Percentiles rank a stretch among this genome's conserved stretches.
These are phyloP conservation scores for Seira ritae DNA, from an alignment of 2,888 invertebrate genomes.

Conservation along the genomic window DNA sequence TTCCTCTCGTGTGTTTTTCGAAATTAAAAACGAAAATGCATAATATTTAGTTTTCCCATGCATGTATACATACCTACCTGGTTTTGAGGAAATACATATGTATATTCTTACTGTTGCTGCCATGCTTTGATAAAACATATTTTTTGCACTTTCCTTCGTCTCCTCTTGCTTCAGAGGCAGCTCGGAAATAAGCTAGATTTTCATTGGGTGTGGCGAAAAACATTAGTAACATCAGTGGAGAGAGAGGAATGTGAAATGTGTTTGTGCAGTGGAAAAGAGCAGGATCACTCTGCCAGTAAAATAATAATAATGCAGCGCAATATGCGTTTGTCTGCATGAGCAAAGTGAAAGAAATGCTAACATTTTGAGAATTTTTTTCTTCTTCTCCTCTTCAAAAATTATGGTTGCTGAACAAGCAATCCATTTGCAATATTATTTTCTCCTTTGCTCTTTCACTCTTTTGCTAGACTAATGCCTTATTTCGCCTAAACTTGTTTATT, in stretches of 20 bases:
- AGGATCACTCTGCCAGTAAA: not conserved
- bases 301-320: no score
- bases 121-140: no score
- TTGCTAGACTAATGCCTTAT: not conserved
- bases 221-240: constrained; percentile 14
- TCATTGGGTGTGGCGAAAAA: constrained; percentile 38
- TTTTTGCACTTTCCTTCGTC: not conserved
- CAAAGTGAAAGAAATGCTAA: not conserved
- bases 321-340: not conserved
- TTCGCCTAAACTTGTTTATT: not conserved
- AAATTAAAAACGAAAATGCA: no score
- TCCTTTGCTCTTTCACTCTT: not conserved
- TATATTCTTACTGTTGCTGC: no score
- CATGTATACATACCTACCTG: not conserved
- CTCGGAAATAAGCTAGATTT: not conserved
- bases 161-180: not conserved
- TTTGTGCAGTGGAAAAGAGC: not conserved
- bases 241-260: not conserved
- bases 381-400: not conserved
- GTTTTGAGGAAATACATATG: no score
- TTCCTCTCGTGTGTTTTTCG: no score
- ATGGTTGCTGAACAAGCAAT: not conserved
- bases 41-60: no score
- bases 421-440: constrained; percentile 11
- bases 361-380: not conserved